Evolutionary conservation across 2,888 invertebrate genomes (phyloP).

Genomic region (Nemoura dubitans): DNA sequence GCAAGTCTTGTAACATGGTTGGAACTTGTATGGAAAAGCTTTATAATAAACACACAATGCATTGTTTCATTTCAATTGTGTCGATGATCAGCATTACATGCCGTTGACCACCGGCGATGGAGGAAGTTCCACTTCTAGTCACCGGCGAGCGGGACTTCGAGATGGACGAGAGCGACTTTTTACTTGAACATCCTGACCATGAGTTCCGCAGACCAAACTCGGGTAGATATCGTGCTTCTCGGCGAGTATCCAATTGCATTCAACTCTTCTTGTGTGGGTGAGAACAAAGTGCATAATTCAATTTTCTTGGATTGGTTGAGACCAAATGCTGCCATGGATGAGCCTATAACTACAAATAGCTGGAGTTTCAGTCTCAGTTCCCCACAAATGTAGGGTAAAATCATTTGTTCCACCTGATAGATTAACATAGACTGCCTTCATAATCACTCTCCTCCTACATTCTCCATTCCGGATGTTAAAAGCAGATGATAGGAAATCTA

Average conservation of each 20-base stretch:
- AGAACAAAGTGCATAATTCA: constrained; percentile 37
- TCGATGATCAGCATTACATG: background rate
- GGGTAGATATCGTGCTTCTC: constrained; percentile 7
- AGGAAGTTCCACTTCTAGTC: constrained; percentile 30
- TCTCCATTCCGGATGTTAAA: no score
- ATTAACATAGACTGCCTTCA: no score
- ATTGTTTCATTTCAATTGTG: background rate
- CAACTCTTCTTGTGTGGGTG: constrained; percentile 53
- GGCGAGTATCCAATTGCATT: background rate
- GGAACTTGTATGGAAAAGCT: no score
- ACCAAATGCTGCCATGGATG: no score
- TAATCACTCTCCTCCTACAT: no score
- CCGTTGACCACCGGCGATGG: background rate
- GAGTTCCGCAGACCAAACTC: constrained; percentile 22
- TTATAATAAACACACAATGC: background rate
- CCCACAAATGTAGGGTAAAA: no score
- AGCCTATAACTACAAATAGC: no score
- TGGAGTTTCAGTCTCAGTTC: no score
- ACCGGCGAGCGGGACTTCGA: constrained; percentile 56
- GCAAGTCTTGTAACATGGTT: no score
- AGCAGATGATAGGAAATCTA: no score
- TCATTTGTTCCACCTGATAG: no score
- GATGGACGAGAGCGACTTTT: constrained; percentile 61
- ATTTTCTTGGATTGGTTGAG: background rate
- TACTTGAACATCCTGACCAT: constrained; percentile 57